phyloP scores from a whole-genome alignment of 2,797 vertebrate genomes.

The Xenops minutus region DNA sequence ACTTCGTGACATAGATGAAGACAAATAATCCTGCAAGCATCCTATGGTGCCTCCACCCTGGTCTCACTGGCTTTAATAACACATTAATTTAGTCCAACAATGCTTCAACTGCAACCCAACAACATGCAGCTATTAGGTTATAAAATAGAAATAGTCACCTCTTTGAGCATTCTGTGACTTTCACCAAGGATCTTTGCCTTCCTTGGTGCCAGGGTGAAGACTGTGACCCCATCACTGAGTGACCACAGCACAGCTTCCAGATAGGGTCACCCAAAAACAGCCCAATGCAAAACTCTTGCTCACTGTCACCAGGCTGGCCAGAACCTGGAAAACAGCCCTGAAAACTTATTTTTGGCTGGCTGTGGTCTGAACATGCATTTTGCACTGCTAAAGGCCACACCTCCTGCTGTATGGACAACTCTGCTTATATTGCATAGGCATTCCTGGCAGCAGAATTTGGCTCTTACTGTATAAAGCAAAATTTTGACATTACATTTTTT shows the following conservation, averaged over 20 bases:
- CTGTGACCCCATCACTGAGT: accelerated
- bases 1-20: neutral
- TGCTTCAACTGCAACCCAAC: neutral
- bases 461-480: neutral
- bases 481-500: neutral
- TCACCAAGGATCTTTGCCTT: neutral
- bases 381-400: neutral
- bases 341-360: neutral
- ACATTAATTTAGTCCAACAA: neutral
- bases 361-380: neutral
- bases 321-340: neutral
- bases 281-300: accelerated
- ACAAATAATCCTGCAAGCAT: neutral
- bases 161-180: neutral
- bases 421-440: accelerated
- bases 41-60: neutral
- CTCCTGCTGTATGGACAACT: accelerated
- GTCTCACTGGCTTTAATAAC: neutral
- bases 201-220: neutral
- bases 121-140: neutral
- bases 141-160: neutral
- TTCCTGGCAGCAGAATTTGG: neutral
- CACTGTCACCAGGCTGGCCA: accelerated
- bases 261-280: neutral
- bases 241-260: accelerated